Evolutionary conservation across 1,140 invertebrate genomes (phyloP), one percentile per base, ranked within the genome.

Genomic region (Achroia grisella): DNA sequence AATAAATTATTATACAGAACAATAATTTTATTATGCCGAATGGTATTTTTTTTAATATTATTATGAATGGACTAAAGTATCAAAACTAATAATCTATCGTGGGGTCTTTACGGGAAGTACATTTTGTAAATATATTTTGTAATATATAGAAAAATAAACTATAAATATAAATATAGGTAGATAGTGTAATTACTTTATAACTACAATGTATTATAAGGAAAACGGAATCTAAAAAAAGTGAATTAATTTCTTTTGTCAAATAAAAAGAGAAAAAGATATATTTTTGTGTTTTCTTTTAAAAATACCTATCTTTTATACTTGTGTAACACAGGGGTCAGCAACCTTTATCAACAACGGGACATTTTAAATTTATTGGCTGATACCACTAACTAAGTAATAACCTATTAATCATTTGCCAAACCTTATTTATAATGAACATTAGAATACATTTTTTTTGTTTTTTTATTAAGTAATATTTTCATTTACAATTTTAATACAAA

Each of bases 171-270:
- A 74, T 74, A 72, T 76, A 79, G 64, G 51, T 83, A 83, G 76
- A 73, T 83, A 83, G 71, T 56, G 50, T 73, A 76, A 78, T 79
- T 80, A 75, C 76, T 77, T 78, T 76, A 76, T 72, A 74, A 80
- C 61, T 71, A 74, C 58, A 69, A 58, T 79, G 73, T 78, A 77
- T 72, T 58, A 77, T 80, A 80, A 83, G 76, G 69, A 79, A 83
- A 72, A 49, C 50, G 71, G 68, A 73, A 74, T 68, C 71, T 69
- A 59, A 71, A 71, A 77, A 76, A 79, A 65, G 52, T 80, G 72
- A 79, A 83, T 78, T 77, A 77, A 83, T 83, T 83, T 79, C 74
- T 83, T 82, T 83, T 83, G 79, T 80, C 74, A 77, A 83, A 83
- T 75, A 77, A 83, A 78, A 78, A 77, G 60, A 74, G 58, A 58